phyloP scores from a whole-genome alignment of 2,888 invertebrate genomes.

The Rhagonycha lutea region DNA sequence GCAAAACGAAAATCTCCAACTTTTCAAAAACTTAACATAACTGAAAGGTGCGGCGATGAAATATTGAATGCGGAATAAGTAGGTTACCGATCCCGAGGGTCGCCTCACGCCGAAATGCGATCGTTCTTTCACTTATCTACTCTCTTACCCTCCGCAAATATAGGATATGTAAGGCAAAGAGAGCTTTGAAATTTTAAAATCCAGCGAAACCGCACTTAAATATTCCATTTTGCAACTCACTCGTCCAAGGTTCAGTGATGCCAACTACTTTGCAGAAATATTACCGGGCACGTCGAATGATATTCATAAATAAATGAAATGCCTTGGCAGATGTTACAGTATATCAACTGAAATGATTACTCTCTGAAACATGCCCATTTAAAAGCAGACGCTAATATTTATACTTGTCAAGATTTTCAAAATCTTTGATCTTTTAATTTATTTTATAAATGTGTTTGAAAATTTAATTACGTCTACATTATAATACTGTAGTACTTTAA shows the following conservation, averaged over 20 bases:
- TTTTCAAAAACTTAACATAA: slow-evolving; percentile 33
- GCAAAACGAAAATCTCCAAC: slow-evolving; percentile 28
- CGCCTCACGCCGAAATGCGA: slow-evolving; percentile 38
- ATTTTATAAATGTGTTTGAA: slow-evolving; percentile 29
- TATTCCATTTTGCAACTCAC: slow-evolving; percentile 33
- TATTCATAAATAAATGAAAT: slow-evolving; percentile 35
- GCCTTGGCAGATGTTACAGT: slow-evolving; percentile 32
- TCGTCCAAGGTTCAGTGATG: slow-evolving; percentile 27
- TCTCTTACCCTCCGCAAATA: slow-evolving; percentile 36
- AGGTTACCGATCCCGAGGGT: slow-evolving; percentile 42
- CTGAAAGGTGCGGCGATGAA: slow-evolving; percentile 37
- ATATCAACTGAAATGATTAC: slow-evolving; percentile 32
- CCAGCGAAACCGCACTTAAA: slow-evolving; percentile 32
- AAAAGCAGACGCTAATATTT: slow-evolving; percentile 31
- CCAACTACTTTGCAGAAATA: slow-evolving; percentile 31
- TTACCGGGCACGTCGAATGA: slow-evolving; percentile 32
- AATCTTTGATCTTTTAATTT: slow-evolving; percentile 35
- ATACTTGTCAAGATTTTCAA: slow-evolving; percentile 31
- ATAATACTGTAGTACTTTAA: slow-evolving; percentile 9
- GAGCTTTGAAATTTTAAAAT: slow-evolving; percentile 32
- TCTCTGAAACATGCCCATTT: slow-evolving; percentile 32
- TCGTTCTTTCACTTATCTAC: slow-evolving; percentile 41
- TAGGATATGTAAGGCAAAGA: slow-evolving; percentile 32
- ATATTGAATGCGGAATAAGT: slow-evolving; percentile 43
- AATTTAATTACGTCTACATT: slow-evolving; percentile 28